Percentiles rank a stretch among this genome's conserved stretches.
Evolutionary conservation across 1,140 invertebrate genomes (phyloP).

Genomic region (Rhyacophila brunnea): DNA sequence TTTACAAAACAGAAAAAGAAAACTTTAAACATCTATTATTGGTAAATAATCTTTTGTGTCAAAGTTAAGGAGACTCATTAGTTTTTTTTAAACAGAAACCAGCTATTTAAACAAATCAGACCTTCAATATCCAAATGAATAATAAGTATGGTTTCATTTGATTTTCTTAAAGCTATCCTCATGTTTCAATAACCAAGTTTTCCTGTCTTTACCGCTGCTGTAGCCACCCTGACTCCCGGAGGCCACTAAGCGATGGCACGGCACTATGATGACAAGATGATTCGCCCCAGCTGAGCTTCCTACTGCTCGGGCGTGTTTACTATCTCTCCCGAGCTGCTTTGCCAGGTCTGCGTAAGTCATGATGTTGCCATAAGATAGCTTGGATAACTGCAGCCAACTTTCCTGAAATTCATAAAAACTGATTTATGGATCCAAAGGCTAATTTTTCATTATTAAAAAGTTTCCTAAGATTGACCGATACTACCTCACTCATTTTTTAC

Average conservation of each 20-base stretch:
- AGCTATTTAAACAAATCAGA: too few species aligned
- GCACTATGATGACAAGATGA: conserved; percentile 44
- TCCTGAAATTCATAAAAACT: conserved; percentile 39
- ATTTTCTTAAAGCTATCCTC: conserved; percentile 39
- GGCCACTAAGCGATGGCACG: conserved; percentile 47
- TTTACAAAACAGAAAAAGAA: too few species aligned
- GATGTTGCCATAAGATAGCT: conserved; percentile 44
- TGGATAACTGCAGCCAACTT: conserved; percentile 44
- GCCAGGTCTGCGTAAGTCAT: conserved; percentile 47
- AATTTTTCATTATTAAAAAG: too few species aligned
- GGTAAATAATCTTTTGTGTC: too few species aligned
- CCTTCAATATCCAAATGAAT: too few species aligned
- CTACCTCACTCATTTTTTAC: too few species aligned
- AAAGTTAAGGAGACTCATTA: too few species aligned
- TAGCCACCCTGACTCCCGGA: conserved; percentile 41
- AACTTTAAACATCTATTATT: too few species aligned
- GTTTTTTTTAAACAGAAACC: too few species aligned
- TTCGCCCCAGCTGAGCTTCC: conserved; percentile 50
- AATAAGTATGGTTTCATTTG: neutral
- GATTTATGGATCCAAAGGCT: too few species aligned
- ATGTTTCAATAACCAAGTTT: conserved; percentile 45
- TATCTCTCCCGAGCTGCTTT: conserved; percentile 39
- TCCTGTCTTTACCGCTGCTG: conserved; percentile 43
- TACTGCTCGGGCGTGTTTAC: conserved; percentile 44
- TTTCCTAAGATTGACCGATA: too few species aligned